phyloP scores from a whole-genome alignment of 2,113 vertebrate genomes.

The Pomatostomus ruficeps region DNA sequence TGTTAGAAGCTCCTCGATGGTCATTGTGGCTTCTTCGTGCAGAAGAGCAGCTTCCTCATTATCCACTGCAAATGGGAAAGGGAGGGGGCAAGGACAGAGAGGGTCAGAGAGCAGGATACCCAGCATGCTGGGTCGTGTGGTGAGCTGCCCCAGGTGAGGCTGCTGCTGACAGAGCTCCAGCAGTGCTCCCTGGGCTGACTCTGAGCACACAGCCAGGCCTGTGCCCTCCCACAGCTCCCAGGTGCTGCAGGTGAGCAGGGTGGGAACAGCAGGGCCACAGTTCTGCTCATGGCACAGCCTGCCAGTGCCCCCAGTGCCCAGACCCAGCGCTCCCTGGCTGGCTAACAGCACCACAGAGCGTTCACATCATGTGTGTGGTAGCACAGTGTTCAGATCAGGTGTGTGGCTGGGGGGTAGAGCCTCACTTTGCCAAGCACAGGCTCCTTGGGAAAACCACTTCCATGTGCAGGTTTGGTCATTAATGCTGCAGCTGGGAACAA shows the following conservation, averaged over 20 bases:
- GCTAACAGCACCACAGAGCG: neutral
- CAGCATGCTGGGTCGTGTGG: accelerated
- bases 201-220: neutral
- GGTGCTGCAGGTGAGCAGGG: neutral
- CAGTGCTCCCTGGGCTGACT: neutral
- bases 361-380: too few relatives aligned
- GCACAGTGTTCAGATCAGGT: neutral
- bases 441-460: too few relatives aligned
- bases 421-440: accelerated
- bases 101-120: neutral
- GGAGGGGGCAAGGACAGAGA: neutral
- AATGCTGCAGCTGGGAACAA: neutral
- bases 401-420: neutral
- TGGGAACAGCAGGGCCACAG: neutral
- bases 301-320: neutral
- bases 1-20: slow-evolving; percentile 93
- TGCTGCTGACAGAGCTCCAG: neutral
- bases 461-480: neutral
- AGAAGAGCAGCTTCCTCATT: slow-evolving; percentile 94
- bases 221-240: neutral
- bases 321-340: neutral
- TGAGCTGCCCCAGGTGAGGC: neutral
- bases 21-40: slow-evolving; percentile 98
- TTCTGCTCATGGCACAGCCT: neutral
- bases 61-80: slow-evolving; percentile 79